Conservation (phyloP, 2,113 vertebrate species). For the Panthera leo region DNA sequence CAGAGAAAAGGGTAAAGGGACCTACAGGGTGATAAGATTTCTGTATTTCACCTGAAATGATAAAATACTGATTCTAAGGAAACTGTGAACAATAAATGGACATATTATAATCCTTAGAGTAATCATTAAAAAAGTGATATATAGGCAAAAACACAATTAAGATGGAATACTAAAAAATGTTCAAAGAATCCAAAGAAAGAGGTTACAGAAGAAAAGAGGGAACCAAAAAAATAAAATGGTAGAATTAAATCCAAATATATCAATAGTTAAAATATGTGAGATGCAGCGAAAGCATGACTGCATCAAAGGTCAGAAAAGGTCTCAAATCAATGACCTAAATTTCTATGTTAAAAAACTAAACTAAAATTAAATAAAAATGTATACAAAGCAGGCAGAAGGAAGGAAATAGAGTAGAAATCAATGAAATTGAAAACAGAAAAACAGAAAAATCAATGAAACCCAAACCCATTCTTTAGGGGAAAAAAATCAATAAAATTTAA, state of each 20-base stretch:
- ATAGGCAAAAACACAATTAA: not conserved
- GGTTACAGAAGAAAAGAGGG: not conserved
- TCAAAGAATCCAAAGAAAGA: slow-evolving; percentile 8
- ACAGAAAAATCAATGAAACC: slow-evolving; percentile 17
- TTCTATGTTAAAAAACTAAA: not conserved
- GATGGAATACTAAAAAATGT: slow-evolving; percentile 18
- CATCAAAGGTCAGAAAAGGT: not conserved
- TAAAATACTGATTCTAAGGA: not conserved
- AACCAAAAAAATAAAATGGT: not conserved
- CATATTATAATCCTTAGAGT: not conserved
- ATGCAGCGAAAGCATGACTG: not conserved
- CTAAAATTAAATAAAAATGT: not conserved
- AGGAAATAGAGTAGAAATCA: not conserved
- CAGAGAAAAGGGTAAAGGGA: not conserved
- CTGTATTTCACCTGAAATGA: not conserved
- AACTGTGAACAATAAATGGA: not conserved
- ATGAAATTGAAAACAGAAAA: slow-evolving; percentile 2
- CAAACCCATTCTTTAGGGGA: slow-evolving; percentile 38
- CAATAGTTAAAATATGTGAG: not conserved
- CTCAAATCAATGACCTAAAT: slow-evolving; percentile 11
- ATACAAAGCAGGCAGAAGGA: not conserved
- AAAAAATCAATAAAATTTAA: slow-evolving; percentile 28
- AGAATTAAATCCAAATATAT: not conserved
- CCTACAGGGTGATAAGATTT: not conserved
- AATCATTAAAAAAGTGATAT: not conserved